Conservation (phyloP, 2,888 invertebrate species). For the Diarsia mendica region DNA sequence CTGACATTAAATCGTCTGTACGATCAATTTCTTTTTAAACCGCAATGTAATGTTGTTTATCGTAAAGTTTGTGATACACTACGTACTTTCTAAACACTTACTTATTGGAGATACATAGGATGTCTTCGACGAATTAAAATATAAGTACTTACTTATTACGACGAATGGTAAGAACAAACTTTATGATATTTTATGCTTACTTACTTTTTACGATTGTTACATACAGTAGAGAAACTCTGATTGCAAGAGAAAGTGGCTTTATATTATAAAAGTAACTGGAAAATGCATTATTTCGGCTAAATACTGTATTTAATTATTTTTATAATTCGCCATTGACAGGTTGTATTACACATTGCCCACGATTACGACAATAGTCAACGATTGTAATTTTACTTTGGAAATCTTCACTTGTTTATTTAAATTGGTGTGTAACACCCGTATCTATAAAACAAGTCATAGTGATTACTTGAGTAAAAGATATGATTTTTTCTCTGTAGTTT, state of each 20-base stretch:
- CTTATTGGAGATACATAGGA: not conserved
- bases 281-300: not conserved
- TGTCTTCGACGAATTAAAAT: not conserved
- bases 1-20: not conserved
- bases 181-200: not conserved
- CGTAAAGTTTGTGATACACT: not conserved
- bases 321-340: not conserved
- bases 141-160: too few species aligned
- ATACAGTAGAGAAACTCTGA: not conserved
- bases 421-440: too few species aligned
- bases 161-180: not conserved
- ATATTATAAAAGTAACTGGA: not conserved
- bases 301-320: not conserved
- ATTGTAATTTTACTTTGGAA: not conserved
- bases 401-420: not conserved
- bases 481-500: too few species aligned
- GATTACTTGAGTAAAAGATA: too few species aligned
- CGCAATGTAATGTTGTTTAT: constrained; percentile 3
- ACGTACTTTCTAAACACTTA: constrained; percentile 18
- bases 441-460: too few species aligned
- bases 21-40: not conserved
- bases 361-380: not conserved
- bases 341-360: not conserved
- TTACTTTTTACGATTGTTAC: not conserved
- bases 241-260: not conserved